Evolutionary conservation across 2,888 invertebrate genomes (phyloP), one percentile per base, ranked within the genome.

Genomic region (Dasypolia templi): DNA sequence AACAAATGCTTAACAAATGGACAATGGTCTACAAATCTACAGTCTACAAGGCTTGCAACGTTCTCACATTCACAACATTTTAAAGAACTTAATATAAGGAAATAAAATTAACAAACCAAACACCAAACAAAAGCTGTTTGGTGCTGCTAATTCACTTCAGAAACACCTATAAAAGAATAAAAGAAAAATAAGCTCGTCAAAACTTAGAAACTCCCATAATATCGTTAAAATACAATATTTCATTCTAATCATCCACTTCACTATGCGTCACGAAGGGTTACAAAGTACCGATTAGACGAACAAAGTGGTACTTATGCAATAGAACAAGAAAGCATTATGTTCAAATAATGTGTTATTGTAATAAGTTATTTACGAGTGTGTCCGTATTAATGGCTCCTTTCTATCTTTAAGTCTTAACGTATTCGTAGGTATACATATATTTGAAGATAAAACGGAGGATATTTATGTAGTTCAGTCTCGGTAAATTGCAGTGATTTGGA

Each of bases 291-390:
- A 75, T 73, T 69, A 73, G 14, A 70, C 32, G 65, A 65, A 49
- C 62, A 62, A 84, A 79, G 79, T 69, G 66, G 68, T 59, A 59
- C 61, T 32, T 70, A 72, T 69, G 69, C 72, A 67, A 85, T 79
- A 75, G 56, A 85, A 85, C 70, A 73, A 75, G 74, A 72, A 69
- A 61, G 51, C 72, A 22, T 56, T 72, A 70, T 59, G 67, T 72
- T 56, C 67, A 73, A 76, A 29, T 70, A 82, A 82, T 72, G 86
- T 85, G 83, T 83, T 83, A 79, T 85, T 83, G 72, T 64, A 70
- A 79, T 79, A 72, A 69, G 70, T 78, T 83, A 85, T 82, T 85
- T 75, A 85, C 62, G 86, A 79, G 49, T 75, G 67, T 58, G 71
- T 70, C 75, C 75, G 72, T 67, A 76, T 72, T 72, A 83, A 85